Evolutionary conservation across 2,888 invertebrate species (phyloP), one percentile per base, ranked within the genome.

Genomic region (Latheticus oryzae): DNA sequence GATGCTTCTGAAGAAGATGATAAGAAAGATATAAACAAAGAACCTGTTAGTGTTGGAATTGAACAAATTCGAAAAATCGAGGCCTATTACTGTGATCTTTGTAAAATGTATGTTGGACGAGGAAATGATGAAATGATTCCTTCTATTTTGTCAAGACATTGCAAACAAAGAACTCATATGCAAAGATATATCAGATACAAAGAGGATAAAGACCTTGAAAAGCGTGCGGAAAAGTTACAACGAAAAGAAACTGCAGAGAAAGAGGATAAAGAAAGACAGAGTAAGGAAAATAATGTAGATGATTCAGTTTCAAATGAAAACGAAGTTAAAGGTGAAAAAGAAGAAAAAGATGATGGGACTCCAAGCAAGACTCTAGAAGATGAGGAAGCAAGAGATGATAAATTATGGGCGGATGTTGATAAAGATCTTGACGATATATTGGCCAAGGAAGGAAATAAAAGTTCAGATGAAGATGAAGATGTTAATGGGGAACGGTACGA

Each of bases 391-490:
- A 84, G 79, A 56, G 87, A 87, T 66, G 89, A 89, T 67, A 89
- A 90, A 70, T 71, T 89, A 51, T 91, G 91, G 91, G 90, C 88
- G 15, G 90, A 90, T 75, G 90, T 91, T 17, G 90, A 91, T 73
- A 91, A 91, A 72, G 90, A 90, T 75, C 82, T 91, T 58, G 90
- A 90, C 2, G 90, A 90, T 70, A 80, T 91, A 47, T 78, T 91
- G 21, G 84, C 88, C 7, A 88, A 87, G 73, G 87, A 86, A 19
- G 84, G 87, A 0, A 77, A 75, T 24, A 83, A 82, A 55, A 81
- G 81, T 1, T 87, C 86, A 30, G 87, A 85, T 62, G 89, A 88
- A 64, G 89, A 87, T 63, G 89, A 88, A 62, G 88, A 86, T 63
- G 85, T 84, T 0, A 84, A 84, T 65, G 85, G 76, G 5, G 78